Base-by-base conservation (phyloP, 2,797 vertebrate genomes). In the Poeciliopsis presidionis region DNA sequence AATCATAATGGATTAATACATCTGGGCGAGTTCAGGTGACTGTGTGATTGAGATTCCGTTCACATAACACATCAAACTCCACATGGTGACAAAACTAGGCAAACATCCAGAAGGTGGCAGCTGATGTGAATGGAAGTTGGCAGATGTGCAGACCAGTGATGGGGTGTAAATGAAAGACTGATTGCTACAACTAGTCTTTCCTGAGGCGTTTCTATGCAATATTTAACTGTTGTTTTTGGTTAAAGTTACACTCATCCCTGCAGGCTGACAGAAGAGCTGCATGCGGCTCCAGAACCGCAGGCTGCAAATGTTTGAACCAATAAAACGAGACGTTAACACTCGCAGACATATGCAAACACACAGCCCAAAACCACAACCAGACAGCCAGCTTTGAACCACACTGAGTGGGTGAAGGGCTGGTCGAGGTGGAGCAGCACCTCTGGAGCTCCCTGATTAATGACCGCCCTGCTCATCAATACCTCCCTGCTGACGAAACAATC, bases 401-500 rank as follows among this genome's bases (percentile, higher is more conserved):
- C 43, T 33, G 65, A 70, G 67, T 33, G n/a, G 61, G 46, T 80
- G 59, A 46, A 9, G 70, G 16, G 11, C 43, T 12, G 75, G 36
- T 41, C 16, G 33, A 41, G 67, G 20, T 18, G 70, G 47, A 30
- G 16, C 25, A 4, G 69, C 69, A 46, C 25, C 69, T 71, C 46
- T 72, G 3, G 20, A 41, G 33, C 36, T 74, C 36, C 41, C 55
- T 74, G 73, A 74, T 59, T 43, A 74, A 57, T 59, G 73, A 69
- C 46, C 4, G 46, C 14, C 18, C 43, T 14, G 28, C 25, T 74
- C 61, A 75, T 80, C 13, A 59, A 45, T 69, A 76, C 55, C n/a
- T 18, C 36, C 25, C 53, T 12, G 53, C 73, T 74, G 74, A 75
- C 25, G 74, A 75, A 75, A 63, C 25, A 9, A 41, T 55, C 49